Evolutionary conservation across 2,797 vertebrate species (phyloP), one percentile per base, ranked within the genome.

Genomic region (Loriculus beryllinus): DNA sequence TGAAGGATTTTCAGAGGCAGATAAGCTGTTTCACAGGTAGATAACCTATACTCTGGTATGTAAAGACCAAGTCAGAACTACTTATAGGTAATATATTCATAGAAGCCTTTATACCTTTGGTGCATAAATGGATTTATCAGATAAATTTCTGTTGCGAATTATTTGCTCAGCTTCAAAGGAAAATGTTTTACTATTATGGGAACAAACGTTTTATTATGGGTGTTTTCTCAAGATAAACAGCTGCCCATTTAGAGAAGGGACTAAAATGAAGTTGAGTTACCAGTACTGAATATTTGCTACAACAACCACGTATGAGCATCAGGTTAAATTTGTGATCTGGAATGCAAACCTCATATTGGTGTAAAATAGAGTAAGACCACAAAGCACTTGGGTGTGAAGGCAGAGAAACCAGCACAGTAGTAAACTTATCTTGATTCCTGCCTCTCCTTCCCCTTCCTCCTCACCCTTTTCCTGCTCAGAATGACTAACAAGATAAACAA

Each of bases 111-210:
- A 67, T 22, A 88, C 4, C 8, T 69, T 86, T 77, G 25, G 33
- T 83, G 7, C 17, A 20, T 56, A 77, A 82, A 74, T 31, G 1
- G 31, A 67, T 45, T 82, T 70, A 69, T 60, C 29, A 62, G 35
- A 69, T 47, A 79, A 39, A 91, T 49, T 80, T 80, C 12, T 74
- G 14, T 35, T 51, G 9, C 19, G 21, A 82, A 81, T 75, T 6
- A 86, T 60, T 81, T 75, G 15, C 21, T 78, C 26, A 71, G 14
- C 37, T 78, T 77, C n/a, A 81, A 88, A 90, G 19, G 57, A 86
- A 89, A 71, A 48, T 9, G 2, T 60, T 67, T 77, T 59, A 60
- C 13, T 76, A 4, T 28, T 37, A 25, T 59, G 35, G 28, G 19
- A 82, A 86, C 37, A 80, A 2, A 6, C 2, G 4, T 65, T 75